Conservation (phyloP, 2,113 vertebrate species). For the Elaphurus davidianus region DNA sequence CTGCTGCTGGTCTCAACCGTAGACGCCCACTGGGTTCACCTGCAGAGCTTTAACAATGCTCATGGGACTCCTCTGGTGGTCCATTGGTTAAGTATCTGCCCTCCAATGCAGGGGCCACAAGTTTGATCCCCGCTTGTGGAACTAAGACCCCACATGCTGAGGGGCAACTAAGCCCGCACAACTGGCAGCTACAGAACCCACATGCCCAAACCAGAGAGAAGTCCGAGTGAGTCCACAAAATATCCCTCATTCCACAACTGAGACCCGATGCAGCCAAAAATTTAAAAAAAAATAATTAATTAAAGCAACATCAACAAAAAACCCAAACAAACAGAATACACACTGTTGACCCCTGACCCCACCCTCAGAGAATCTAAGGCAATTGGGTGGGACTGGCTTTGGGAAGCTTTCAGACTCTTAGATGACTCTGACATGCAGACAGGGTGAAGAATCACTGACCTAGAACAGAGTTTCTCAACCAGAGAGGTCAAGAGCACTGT, state of each 20-base stretch:
- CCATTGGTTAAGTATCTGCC: background rate
- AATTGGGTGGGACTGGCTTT: background rate
- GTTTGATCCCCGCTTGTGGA: background rate
- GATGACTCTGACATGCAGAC: background rate
- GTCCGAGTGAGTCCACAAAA: background rate
- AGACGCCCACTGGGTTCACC: background rate
- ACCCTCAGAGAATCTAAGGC: background rate
- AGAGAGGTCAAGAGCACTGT: background rate
- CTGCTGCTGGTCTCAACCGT: background rate
- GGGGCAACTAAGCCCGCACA: background rate
- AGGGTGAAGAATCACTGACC: background rate
- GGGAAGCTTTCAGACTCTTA: background rate
- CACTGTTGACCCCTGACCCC: background rate
- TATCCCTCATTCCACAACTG: background rate
- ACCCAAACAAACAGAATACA: background rate
- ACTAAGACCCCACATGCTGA: background rate
- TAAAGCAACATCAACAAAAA: background rate
- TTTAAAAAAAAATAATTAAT: rapidly evolving
- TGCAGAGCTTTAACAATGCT: background rate
- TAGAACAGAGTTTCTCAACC: background rate
- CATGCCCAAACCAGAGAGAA: background rate
- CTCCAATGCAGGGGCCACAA: background rate
- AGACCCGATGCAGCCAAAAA: background rate
- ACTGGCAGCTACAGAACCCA: background rate
- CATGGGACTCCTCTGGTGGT: background rate